These are phyloP conservation scores for Hyposoter dolosus DNA, from an alignment of 2,888 invertebrate species.

Conservation along the genomic window DNA sequence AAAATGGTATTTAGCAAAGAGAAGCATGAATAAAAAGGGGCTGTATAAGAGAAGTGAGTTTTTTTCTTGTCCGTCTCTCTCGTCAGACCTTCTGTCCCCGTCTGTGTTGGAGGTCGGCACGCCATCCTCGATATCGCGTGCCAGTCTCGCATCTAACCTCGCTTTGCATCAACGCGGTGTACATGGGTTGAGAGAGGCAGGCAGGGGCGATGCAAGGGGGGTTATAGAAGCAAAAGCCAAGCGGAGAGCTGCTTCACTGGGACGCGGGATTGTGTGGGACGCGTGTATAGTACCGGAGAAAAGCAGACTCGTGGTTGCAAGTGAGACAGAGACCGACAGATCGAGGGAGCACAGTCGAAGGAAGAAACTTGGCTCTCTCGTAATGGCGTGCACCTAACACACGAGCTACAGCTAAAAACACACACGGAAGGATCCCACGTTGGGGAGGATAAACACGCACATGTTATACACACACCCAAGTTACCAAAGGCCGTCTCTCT, in stretches of 20 bases:
- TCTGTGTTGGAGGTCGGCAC: conserved; percentile 63
- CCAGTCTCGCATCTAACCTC: conserved; percentile 71
- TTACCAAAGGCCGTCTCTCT: conserved; percentile 12
- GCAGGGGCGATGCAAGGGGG: background rate
- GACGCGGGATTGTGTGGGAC: conserved; percentile 44
- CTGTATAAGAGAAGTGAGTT: conserved; percentile 24
- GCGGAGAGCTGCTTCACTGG: conserved; percentile 44
- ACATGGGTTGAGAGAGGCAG: background rate
- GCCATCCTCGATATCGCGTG: conserved; percentile 73
- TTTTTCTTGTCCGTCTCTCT: conserved; percentile 9
- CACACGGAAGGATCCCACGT: conserved; percentile 71
- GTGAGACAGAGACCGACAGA: conserved; percentile 34
- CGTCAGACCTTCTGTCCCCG: conserved; percentile 32
- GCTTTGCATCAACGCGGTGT: conserved; percentile 59
- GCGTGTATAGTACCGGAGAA: conserved; percentile 19
- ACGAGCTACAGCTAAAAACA: conserved; percentile 70
- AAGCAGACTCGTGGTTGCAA: conserved; percentile 6
- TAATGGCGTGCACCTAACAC: conserved; percentile 70
- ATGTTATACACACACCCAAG: conserved; percentile 47
- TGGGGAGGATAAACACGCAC: conserved; percentile 69
- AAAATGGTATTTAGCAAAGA: conserved; percentile 23
- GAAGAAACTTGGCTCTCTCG: conserved; percentile 58
- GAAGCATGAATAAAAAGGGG: conserved; percentile 6
- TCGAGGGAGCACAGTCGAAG: conserved; percentile 13
- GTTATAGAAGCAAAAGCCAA: conserved; percentile 38